Conservation (phyloP, 2,797 vertebrate species). For the Erethizon dorsatum region DNA sequence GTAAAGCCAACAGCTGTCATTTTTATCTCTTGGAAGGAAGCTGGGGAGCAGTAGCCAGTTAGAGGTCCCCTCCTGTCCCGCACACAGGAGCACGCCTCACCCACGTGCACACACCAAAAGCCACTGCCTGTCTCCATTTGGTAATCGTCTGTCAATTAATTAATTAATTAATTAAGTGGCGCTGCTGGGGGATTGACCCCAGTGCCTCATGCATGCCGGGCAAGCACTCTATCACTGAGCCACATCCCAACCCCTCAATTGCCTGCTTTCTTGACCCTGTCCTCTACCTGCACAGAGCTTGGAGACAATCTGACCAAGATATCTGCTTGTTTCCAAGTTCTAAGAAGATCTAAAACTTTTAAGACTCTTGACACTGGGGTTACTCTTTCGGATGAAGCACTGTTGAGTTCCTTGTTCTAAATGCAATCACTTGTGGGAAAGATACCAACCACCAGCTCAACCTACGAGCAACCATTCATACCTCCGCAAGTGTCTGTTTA, state of each 20-base stretch:
- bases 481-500: background rate
- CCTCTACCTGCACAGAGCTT: background rate
- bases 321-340: background rate
- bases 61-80: background rate
- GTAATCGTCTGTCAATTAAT: background rate
- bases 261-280: background rate
- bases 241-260: background rate
- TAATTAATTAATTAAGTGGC: background rate
- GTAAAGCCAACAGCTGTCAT: conserved; percentile 69
- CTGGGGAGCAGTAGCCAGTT: conserved; percentile 1
- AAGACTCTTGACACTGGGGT: background rate
- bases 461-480: background rate
- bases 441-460: background rate
- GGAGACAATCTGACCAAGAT: background rate
- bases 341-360: background rate
- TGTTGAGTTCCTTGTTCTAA: background rate
- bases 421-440: background rate
- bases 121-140: background rate
- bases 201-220: background rate
- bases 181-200: background rate
- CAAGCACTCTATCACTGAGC: background rate
- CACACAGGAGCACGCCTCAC: background rate
- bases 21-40: conserved; percentile 63
- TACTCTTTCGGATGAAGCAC: background rate
- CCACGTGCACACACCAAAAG: background rate